Evolutionary conservation across 2,113 vertebrate genomes (phyloP).

Genomic region (Dendrocopos noguchii): DNA sequence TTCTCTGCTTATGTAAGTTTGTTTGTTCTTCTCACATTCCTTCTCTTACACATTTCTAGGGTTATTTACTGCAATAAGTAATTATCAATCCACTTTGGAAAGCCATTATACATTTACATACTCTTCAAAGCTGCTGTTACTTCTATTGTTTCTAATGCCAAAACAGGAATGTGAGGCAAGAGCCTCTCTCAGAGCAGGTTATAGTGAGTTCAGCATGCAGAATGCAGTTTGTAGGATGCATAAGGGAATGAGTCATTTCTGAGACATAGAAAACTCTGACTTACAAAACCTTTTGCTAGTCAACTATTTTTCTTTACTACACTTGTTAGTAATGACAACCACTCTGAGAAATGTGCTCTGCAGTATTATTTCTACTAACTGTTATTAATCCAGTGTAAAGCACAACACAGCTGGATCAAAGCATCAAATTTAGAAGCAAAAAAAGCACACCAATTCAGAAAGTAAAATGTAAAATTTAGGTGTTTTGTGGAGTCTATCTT

Average conservation of each 20-base stretch:
- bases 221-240: conserved; percentile 41
- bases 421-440: not conserved
- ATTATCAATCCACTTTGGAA: conserved; percentile 61
- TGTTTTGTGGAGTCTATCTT: not conserved
- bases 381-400: conserved; percentile 12
- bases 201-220: conserved; percentile 46
- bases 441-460: not conserved
- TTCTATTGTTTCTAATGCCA: conserved; percentile 59
- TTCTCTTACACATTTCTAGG: not conserved
- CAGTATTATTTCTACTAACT: not conserved
- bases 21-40: conserved; percentile 45
- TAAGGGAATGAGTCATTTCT: conserved; percentile 65
- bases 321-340: conserved; percentile 17
- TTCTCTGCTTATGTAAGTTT: conserved; percentile 34
- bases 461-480: not conserved
- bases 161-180: conserved; percentile 50
- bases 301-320: conserved; percentile 10
- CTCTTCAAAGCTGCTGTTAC: conserved; percentile 32
- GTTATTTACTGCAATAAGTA: conserved; percentile 46
- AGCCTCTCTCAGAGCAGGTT: conserved; percentile 50
- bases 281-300: conserved; percentile 47
- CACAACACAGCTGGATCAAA: not conserved
- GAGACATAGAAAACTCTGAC: conserved; percentile 47
- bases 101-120: conserved; percentile 24
- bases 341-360: not conserved